Base-by-base conservation (phyloP, 2,797 vertebrate species). In the Natrix natrix region DNA sequence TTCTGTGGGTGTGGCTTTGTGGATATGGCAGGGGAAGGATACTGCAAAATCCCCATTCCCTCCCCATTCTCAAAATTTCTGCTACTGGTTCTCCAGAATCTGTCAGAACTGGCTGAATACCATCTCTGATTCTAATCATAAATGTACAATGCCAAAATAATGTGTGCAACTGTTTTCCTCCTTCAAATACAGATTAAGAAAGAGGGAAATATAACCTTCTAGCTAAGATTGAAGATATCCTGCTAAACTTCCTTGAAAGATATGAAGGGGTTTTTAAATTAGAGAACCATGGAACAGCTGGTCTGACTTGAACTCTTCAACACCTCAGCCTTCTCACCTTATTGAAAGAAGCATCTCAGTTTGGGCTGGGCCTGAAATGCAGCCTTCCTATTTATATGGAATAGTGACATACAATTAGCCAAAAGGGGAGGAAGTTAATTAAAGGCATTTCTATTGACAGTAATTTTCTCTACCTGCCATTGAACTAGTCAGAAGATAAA, bases 391-490 rank as follows among this genome's bases (percentile, higher is more conserved):
- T 93, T 93, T 88, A 88, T 91, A 48, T 88, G 56, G 43, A 93
- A 93, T 86, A 66, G 66, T 66, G 86, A 93, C 91, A 96, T 91
- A 95, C 96, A 94, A 93, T 88, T 94, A 94, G 83, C 93, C 91
- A 94, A 91, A 94, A 93, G 94, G 93, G 93, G 92, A 94, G 93
- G 91, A 92, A n/a, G 91, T 91, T 83, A 92, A 93, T 94, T 95
- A 95, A 28, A 94, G 93, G 59, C 56, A 88, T 93, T 95, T 95
- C 91, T 93, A 93, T 94, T 93, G 95, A 93, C 94, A 95, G 92
- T 88, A 90, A 93, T 93, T 92, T 56, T 89, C 54, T 60, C 43
- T 90, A 32, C 91, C 74, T 7, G 93, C 63, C 63, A 92, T 88
- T 94, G 93, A 95, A 61, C 63, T 94, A 93, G 93, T 86, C 94